Base-by-base conservation (phyloP, 2,113 vertebrate genomes). In the Poeciliopsis turrubarensis region DNA sequence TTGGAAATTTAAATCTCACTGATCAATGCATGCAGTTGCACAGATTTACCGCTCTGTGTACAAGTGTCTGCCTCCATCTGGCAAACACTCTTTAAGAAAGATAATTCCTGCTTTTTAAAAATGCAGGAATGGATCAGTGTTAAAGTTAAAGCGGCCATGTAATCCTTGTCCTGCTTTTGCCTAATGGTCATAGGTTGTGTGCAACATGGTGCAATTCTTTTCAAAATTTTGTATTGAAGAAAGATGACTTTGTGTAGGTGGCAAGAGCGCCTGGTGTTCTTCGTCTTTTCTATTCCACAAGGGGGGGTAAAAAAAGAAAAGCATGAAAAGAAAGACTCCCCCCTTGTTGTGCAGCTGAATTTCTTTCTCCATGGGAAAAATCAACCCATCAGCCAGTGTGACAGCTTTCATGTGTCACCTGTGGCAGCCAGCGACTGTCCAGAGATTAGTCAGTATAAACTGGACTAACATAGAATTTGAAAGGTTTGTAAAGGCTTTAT, bases 131-230 rank as follows among this genome's bases (percentile, higher is more conserved):
- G 65, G 57, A 17, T 27, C 31, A 51, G 60, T 60, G 67, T 37
- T 41, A 76, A 65, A 64, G 67, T 37, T 41, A 76, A 65, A 64
- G 68, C 77, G 75, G 71, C 63, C 39, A 70, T 67, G 5, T 57
- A 54, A 34, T 67, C 68, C 6, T 25, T 82, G 73, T 44, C 9
- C 65, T 47, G 66, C 57, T 57, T 66, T 68, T 32, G 19, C 62
- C 68, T 78, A 66, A 73, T 76, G 78, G 10, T 84, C 72, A 76
- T 74, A 73, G 22, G 12, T 60, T 70, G 30, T n/a, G 57, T 74
- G 75, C 70, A 69, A 71, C 30, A 63, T 57, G 68, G 31, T 81
- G 72, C 78, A 79, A 72, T 60, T 61, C 31, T 62, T 61, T 61
- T 63, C 30, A 4, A 19, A 74, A 39, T 61, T 29, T 66, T 67